Base-by-base conservation (phyloP, 2,888 invertebrate genomes). In the Anoplius nigerrimus region DNA sequence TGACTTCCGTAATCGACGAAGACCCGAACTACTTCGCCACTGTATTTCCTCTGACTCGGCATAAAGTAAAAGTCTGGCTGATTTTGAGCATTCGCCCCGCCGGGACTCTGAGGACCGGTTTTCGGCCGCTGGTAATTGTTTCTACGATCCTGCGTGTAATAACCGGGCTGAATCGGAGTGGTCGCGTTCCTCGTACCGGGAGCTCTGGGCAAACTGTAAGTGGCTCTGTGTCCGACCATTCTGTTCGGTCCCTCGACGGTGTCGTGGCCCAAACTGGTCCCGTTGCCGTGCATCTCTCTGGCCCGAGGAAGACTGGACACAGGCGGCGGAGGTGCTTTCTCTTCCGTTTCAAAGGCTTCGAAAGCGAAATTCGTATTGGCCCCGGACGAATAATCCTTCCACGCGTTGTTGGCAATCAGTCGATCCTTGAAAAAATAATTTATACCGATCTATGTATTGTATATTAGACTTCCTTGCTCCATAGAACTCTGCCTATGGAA, bases 21-120 rank as follows among this genome's bases (percentile, higher is more conserved):
- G 48, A 95, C 95, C 80, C 95, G 90, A 62, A 95, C 95, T 34
- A 95, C 94, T 91, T 97, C 97, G 79, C 97, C 97, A 83, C 97
- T 96, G 89, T 97, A 97, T 89, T 97, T 97, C 74, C 97, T 90
- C 87, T 97, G 97, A 72, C 96, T 96, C 54, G 97, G 97, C 97
- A 97, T 97, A 89, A 97, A 97, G 90, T 97, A 97, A 90, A 97
- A 97, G 90, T 97, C 97, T 0, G 97, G 94, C 81, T 94, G 93
- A 74, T 92, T 88, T 0, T 82, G 80, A 1, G 80, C 66, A 0
- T 82, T 64, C 11, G 81, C 75, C 20, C 81, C 80, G 11, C 80
- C 72, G 3, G 74, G 24, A 0, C 75, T 53, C 57, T 73, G 78
- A 2, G 74, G 79, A 56, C 75, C 61, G 46, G 73, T 78, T 66